phyloP scores from a whole-genome alignment of 2,797 vertebrate species.

The Thalassophryne amazonica region DNA sequence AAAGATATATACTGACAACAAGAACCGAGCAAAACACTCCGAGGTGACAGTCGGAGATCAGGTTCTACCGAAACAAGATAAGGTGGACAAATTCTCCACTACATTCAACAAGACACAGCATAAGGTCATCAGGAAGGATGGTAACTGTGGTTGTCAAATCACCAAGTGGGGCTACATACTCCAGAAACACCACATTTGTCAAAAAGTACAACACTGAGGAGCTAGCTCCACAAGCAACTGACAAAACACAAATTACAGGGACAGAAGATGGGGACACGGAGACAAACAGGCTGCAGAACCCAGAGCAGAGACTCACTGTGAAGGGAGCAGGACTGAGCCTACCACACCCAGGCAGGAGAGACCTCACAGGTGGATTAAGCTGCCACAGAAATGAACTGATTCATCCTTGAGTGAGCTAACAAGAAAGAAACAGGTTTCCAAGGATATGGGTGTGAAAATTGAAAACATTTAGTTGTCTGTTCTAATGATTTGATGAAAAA shows the following conservation, averaged over 20 bases:
- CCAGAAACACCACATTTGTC: conserved; percentile 1
- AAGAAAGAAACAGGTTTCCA: too few species aligned
- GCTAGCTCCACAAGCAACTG: not conserved
- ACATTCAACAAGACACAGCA: too few species aligned
- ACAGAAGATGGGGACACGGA: conserved; percentile 1
- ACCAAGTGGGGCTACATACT: not conserved
- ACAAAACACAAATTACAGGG: not conserved
- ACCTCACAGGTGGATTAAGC: not conserved
- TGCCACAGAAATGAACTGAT: too few species aligned
- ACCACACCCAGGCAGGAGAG: not conserved
- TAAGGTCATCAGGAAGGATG: too few species aligned
- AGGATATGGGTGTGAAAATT: too few species aligned
- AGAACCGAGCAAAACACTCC: not conserved
- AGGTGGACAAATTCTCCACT: not conserved
- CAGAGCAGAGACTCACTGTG: not conserved
- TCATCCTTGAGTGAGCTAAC: too few species aligned
- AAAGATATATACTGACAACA: conserved; percentile 1
- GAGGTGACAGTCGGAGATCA: not conserved
- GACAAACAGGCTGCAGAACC: not conserved
- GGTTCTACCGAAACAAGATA: not conserved
- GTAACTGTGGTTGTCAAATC: conserved; percentile 1
- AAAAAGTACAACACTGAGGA: not conserved
- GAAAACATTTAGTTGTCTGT: too few species aligned
- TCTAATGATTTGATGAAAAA: too few species aligned
- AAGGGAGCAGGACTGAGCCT: not conserved